Percentiles rank a stretch among this genome's conserved stretches.
These are phyloP conservation scores for Danionella cerebrum DNA, from an alignment of 2,113 vertebrate species.

Conservation along the genomic window DNA sequence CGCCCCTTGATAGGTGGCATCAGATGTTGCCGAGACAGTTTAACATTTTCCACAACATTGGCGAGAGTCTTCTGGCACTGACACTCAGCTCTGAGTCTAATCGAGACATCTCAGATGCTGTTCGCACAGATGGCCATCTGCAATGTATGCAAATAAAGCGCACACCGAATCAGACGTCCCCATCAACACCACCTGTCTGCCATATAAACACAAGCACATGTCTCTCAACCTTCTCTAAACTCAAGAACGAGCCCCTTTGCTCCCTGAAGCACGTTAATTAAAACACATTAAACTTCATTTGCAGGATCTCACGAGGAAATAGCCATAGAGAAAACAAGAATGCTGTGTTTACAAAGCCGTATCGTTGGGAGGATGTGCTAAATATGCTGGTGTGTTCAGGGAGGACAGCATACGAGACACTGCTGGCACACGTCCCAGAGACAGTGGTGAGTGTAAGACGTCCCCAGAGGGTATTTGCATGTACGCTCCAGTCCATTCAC, in stretches of 20 bases:
- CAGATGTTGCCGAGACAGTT: conserved; percentile 41
- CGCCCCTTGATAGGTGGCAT: conserved; percentile 33
- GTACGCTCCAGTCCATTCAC: conserved; percentile 8
- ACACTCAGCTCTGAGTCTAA: conserved; percentile 66
- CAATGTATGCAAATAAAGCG: conserved; percentile 97
- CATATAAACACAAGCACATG: conserved; percentile 6
- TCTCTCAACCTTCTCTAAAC: conserved; percentile 18
- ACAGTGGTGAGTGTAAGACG: background rate
- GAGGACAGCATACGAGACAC: background rate
- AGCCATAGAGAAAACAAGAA: background rate
- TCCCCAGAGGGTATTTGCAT: conserved; percentile 5
- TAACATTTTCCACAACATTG: conserved; percentile 28
- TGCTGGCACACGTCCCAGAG: background rate
- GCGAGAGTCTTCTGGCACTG: conserved; percentile 50
- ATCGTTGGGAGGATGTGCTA: background rate
- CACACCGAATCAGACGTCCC: conserved; percentile 82
- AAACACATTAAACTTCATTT: conserved; percentile 87
- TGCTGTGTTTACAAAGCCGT: background rate
- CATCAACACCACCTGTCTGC: conserved; percentile 90
- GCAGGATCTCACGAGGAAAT: conserved; percentile 38
- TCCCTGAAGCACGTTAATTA: conserved; percentile 76
- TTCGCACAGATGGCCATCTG: conserved; percentile 98
- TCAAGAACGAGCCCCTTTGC: conserved; percentile 60
- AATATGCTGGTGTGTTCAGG: background rate
- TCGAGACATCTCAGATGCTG: conserved; percentile 83